phyloP scores from a whole-genome alignment of 2,888 invertebrate species.

The Fragum sueziense region DNA sequence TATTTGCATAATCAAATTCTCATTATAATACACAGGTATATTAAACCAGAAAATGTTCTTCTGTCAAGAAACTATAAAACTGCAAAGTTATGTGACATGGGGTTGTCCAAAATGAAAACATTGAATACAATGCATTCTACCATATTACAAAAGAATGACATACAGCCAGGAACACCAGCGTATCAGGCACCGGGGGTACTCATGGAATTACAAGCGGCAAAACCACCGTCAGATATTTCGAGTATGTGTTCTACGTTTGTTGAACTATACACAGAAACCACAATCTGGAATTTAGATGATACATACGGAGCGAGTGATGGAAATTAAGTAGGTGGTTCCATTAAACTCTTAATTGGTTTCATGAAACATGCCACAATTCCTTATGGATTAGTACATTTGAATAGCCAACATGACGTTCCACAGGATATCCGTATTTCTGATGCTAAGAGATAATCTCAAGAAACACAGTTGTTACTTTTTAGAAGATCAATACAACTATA shows the following conservation, averaged over 20 bases:
- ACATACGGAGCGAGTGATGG: neutral
- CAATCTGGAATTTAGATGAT: constrained; percentile 23
- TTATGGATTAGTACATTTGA: neutral
- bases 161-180: constrained; percentile 43
- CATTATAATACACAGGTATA: constrained; percentile 42
- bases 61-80: constrained; percentile 18
- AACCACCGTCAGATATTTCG: constrained; percentile 36
- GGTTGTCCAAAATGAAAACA: constrained; percentile 30
- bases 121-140: constrained; percentile 41
- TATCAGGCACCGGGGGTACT: constrained; percentile 50
- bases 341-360: neutral
- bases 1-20: constrained; percentile 40
- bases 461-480: too few species aligned
- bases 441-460: too few species aligned
- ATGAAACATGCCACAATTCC: neutral
- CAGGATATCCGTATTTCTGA: too few species aligned
- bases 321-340: neutral
- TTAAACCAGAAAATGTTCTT: constrained; percentile 49
- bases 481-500: too few species aligned
- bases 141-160: neutral
- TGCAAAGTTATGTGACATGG: constrained; percentile 39
- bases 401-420: neutral
- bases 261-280: constrained; percentile 24
- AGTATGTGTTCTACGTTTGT: constrained; percentile 28
- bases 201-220: constrained; percentile 11